Base-by-base conservation (phyloP, 2,888 invertebrate genomes). In the Pasiphila rectangulata region DNA sequence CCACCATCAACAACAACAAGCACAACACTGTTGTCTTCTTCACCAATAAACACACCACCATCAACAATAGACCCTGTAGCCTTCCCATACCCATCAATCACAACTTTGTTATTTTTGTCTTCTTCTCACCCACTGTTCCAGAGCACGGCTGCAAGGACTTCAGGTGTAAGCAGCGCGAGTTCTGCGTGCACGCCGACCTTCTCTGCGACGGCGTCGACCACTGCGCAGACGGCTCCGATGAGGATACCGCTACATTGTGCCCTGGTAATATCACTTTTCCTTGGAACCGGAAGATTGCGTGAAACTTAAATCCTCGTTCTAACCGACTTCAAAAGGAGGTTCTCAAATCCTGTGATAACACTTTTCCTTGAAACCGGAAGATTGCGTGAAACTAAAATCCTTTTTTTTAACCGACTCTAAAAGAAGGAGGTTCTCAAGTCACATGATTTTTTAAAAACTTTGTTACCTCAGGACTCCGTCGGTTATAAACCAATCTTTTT, bases 161-260 rank as follows among this genome's bases (percentile, higher is more conserved):
- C 85, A 91, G 95, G 60, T 97, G 97, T 82, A 94, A 92, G 71
- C 92, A 94, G 72, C 93, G 95, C 57, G 94, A 96, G 84, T 95
- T 96, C 90, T 98, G 98, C 91, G 96, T 98, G 70, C 94, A 95
- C 79, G 94, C 94, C 51, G 96, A 97, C 80, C 91, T 98, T 51
- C 92, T 95, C 63, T 98, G 98, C 88, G 98, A 98, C 85, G 94
- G 94, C 47, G 93, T 97, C 57, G 95, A 96, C 86, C 97, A 98
- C 83, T 98, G 98, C 80, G 96, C 95, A 37, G 97, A 98, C 82
- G 96, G 95, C 57, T 96, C 96, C 37, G 98, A 98, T 75, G 98
- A 98, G 85, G 94, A 94, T 63, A 92, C 94, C 70, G 93, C 94
- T 68, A 92, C 93, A 54, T 91, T 95, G 63, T 98, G 98, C 89